Conservation (phyloP, 2,797 vertebrate species). For the Rhodeus uyekii region DNA sequence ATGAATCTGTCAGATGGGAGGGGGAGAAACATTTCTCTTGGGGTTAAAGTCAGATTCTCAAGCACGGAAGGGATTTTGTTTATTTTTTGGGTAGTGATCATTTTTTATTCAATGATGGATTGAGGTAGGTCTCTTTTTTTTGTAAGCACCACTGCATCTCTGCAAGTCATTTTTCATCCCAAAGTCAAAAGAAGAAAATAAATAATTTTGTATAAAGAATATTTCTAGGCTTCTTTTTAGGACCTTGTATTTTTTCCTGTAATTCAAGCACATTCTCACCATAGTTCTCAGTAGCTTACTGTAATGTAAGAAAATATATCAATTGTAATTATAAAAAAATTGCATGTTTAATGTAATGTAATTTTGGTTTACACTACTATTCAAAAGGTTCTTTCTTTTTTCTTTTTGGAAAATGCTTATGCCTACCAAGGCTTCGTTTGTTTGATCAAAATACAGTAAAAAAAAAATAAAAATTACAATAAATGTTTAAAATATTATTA, state of each 20-base stretch:
- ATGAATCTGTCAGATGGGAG: conserved; percentile 85
- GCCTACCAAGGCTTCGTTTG: neutral
- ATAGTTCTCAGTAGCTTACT: neutral
- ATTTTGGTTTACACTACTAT: neutral
- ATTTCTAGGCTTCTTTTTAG: neutral
- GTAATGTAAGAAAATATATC: neutral
- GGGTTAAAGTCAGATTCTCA: conserved; percentile 20
- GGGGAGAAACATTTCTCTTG: conserved; percentile 22
- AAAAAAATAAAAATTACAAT: too few species aligned
- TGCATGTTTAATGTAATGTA: too few species aligned
- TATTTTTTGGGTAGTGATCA: conserved; percentile 6
- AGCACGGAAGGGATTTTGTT: conserved; percentile 20
- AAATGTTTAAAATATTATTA: neutral
- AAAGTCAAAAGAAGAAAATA: neutral
- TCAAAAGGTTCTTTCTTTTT: neutral
- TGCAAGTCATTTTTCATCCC: neutral
- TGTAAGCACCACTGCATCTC: neutral
- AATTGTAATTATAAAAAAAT: too few species aligned
- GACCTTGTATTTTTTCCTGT: too few species aligned
- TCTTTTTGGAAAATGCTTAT: neutral
- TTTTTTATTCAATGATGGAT: conserved; percentile 40
- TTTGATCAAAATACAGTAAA: neutral
- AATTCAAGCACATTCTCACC: neutral
- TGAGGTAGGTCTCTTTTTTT: conserved; percentile 45
- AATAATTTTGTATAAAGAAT: neutral